Base-by-base conservation (phyloP, 2,113 vertebrate species). In the Oncorhynchus nerka region DNA sequence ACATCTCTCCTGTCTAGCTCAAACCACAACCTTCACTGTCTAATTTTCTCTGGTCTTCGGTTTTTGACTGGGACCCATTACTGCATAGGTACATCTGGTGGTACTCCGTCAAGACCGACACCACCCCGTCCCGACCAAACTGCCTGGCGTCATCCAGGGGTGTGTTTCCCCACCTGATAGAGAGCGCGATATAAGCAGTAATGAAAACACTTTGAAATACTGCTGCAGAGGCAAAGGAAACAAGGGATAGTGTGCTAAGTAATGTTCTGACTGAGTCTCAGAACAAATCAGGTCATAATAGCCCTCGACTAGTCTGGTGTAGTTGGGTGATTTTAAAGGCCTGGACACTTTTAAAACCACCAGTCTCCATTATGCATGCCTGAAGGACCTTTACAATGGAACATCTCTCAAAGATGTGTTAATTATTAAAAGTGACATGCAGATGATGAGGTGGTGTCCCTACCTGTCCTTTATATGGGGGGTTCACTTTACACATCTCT, bases 161-260 rank as follows among this genome's bases (percentile, higher is more conserved):
- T 24, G 92, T 94, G 87, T 96, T 97, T 12, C 95, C 95, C 96
- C 96, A 97, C 86, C 96, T 96, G 83, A 84, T 62, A 68, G 9
- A 82, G 72, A n/a, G 39, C 3, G 9, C 76, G 11, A 70, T 57
- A 5, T 2, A 2, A 71, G 72, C 12, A 20, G 67, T 12, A 20
- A 66, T n/a, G 1, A 62, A 75, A 4, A 45, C 77, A 28, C 20
- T 65, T 16, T 71, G 28, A 15, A 59, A 3, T 45, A 22, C 59
- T 2, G n/a, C n/a, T 55, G 16, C 59, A 22, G n/a, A 22, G 59
- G n/a, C 39, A 45, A 45, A 45, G 9, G 39, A 45, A 45, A 45
- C 9, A 12, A 45, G 9, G 39, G 39, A 12, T 12, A 2, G 39
- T 45, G 39, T 45, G 39, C 39, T 39, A 39, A 39, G 8, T 9